phyloP scores from a whole-genome alignment of 2,888 invertebrate genomes.

The Pristionchus mayeri region DNA sequence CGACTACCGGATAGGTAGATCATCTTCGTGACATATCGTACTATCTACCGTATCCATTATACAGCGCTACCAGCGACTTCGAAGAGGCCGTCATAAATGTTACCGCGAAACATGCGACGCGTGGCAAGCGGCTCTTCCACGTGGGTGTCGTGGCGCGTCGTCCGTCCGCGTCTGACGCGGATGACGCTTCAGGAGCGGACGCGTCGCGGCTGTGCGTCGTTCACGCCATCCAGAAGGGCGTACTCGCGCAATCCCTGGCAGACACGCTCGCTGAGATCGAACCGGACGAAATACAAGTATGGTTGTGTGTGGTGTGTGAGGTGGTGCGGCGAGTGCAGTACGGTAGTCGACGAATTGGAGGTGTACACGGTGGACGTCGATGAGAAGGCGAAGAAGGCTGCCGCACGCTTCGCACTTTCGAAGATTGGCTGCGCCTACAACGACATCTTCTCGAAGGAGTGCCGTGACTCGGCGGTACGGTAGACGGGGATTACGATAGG shows the following conservation, averaged over 20 bases:
- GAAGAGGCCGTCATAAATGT: constrained; percentile 1
- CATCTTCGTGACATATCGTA: not conserved
- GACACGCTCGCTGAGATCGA: constrained; percentile 51
- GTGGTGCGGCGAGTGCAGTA: not conserved
- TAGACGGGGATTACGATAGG: not conserved
- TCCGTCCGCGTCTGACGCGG: not conserved
- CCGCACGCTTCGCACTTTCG: constrained; percentile 37
- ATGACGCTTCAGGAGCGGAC: not conserved
- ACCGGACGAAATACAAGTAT: constrained; percentile 49
- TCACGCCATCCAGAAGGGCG: constrained; percentile 52
- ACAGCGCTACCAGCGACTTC: constrained; percentile 6
- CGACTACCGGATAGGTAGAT: constrained; percentile 36
- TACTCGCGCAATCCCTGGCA: constrained; percentile 49
- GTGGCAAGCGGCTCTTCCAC: constrained; percentile 14
- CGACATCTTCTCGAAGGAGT: constrained; percentile 59
- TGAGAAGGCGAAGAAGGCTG: not conserved
- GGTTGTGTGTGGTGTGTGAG: not conserved
- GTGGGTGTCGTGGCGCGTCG: constrained; percentile 18
- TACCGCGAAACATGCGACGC: not conserved
- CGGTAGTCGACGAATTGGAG: constrained; percentile 15
- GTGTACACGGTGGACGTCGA: constrained; percentile 15
- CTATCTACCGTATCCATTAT: not conserved
- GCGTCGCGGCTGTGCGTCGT: not conserved
- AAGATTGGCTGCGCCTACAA: constrained; percentile 55
- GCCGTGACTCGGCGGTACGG: constrained; percentile 53